These are phyloP conservation scores for Eumerus sabulonum DNA, from an alignment of 2,888 invertebrate species.

Conservation along the genomic window DNA sequence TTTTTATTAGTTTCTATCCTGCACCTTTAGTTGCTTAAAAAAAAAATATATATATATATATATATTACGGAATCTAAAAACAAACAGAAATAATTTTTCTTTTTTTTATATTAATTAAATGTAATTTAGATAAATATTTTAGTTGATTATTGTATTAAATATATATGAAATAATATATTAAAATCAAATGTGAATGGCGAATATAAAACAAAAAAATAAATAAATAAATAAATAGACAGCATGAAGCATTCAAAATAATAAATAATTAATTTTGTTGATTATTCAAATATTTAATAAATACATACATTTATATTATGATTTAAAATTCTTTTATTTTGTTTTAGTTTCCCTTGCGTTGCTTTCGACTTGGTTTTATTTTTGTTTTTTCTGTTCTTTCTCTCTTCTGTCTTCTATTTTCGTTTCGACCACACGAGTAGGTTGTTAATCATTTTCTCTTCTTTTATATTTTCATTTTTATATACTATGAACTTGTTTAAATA, in stretches of 20 bases:
- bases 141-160: conserved; percentile 76
- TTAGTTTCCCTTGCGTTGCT: conserved; percentile 37
- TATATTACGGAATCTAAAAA: conserved; percentile 12
- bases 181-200: not conserved
- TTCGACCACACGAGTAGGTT: too few species aligned
- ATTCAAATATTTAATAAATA: conserved; percentile 77
- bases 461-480: conserved; percentile 61
- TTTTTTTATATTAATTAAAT: conserved; percentile 70
- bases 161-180: too few species aligned
- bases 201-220: conserved; percentile 69
- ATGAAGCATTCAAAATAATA: conserved; percentile 67
- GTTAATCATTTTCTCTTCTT: conserved; percentile 55
- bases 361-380: too few species aligned
- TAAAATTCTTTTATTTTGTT: conserved; percentile 70
- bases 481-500: conserved; percentile 20
- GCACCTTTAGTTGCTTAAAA: conserved; percentile 68
- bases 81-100: conserved; percentile 60
- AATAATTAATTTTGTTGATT: conserved; percentile 76
- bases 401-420: too few species aligned
- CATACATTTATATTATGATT: conserved; percentile 70
- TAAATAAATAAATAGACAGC: conserved; percentile 44
- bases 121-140: conserved; percentile 79
- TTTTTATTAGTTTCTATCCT: conserved; percentile 44
- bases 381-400: too few species aligned
- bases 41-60: conserved; percentile 21